These are phyloP conservation scores for Lamellibrachia luymesi DNA, from an alignment of 1,140 invertebrate species.

Conservation along the genomic window DNA sequence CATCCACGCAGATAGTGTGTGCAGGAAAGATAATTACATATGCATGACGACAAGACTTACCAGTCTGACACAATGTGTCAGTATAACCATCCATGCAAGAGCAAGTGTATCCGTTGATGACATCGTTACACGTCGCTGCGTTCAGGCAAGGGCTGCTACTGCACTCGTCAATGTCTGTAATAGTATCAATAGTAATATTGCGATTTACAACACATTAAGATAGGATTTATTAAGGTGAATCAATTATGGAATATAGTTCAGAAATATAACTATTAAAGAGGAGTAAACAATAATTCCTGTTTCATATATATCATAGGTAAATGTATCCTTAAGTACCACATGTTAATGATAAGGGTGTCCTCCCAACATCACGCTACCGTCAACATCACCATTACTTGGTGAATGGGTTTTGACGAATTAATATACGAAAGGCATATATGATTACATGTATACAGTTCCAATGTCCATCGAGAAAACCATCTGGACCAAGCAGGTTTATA, in stretches of 20 bases:
- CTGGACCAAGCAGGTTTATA: no score
- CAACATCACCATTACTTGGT: no score
- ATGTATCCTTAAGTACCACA: no score
- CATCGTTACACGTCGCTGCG: constrained; percentile 60
- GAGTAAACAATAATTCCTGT: no score
- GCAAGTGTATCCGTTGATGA: constrained; percentile 85
- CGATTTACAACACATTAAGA: background rate
- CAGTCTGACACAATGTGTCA: constrained; percentile 7
- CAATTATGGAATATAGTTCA: background rate
- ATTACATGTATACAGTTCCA: no score
- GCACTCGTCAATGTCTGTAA: constrained; percentile 57
- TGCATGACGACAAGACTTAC: background rate
- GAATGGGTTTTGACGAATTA: no score
- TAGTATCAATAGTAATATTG: background rate
- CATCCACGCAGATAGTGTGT: background rate
- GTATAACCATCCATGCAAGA: constrained; percentile 81
- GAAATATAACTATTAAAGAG: no score
- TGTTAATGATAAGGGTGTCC: no score
- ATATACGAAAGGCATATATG: no score
- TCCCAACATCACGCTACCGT: no score
- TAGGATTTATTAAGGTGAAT: background rate
- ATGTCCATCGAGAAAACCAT: no score
- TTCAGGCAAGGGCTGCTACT: constrained; percentile 32
- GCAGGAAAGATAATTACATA: background rate
- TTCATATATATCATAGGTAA: no score